Conservation (phyloP, 2,888 invertebrate species). For the Pterostichus niger region DNA sequence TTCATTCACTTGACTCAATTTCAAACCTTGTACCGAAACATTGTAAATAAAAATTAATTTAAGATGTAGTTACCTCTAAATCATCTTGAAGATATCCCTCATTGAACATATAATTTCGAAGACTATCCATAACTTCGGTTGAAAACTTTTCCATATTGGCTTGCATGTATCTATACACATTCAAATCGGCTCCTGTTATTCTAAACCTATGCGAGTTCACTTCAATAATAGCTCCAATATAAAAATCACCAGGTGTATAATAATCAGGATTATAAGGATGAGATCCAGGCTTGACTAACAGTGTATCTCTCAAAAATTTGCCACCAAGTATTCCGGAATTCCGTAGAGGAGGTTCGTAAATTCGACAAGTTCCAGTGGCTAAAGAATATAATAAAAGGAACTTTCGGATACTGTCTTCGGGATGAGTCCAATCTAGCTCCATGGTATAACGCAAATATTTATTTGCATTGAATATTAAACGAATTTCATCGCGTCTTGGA, state of each 20-base stretch:
- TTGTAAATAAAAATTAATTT: neutral
- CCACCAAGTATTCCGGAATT: constrained; percentile 89
- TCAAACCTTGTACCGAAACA: neutral
- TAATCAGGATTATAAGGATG: constrained; percentile 86
- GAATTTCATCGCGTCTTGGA: constrained; percentile 87
- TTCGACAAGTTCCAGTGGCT: constrained; percentile 86
- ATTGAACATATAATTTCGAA: constrained; percentile 84
- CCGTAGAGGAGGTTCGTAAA: constrained; percentile 85
- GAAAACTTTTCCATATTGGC: constrained; percentile 86
- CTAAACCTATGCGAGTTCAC: constrained; percentile 88
- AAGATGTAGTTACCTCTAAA: constrained; percentile 72
- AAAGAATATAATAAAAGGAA: constrained; percentile 89
- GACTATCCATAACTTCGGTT: constrained; percentile 82
- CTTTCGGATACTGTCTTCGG: constrained; percentile 86
- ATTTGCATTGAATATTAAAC: constrained; percentile 86
- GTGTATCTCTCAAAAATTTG: constrained; percentile 84
- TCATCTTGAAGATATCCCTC: constrained; percentile 83
- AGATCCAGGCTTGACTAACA: constrained; percentile 84
- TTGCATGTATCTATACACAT: constrained; percentile 88
- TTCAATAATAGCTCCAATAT: constrained; percentile 86
- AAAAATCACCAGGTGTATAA: constrained; percentile 89
- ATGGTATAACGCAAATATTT: constrained; percentile 85
- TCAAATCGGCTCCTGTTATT: constrained; percentile 87
- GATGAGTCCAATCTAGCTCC: constrained; percentile 87
- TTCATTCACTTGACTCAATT: too few relatives aligned